A percentile compares a stretch with the other conserved stretches of the same genome.
Evolutionary conservation across 2,888 invertebrate species (phyloP).

Genomic region (Piscicola geometra): DNA sequence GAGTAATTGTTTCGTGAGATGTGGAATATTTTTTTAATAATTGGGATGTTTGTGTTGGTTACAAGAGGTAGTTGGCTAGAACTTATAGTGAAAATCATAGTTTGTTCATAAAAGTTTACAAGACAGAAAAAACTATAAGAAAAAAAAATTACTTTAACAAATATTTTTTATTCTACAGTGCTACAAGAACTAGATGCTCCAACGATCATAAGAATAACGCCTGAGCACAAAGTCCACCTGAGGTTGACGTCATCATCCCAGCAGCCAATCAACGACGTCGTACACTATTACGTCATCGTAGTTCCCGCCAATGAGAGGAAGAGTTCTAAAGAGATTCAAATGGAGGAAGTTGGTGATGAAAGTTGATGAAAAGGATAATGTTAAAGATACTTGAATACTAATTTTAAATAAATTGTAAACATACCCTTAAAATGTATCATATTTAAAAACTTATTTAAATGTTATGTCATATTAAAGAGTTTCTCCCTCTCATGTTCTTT

Average conservation of each 20-base stretch:
- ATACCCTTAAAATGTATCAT: background rate
- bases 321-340: constrained; percentile 71
- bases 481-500: no score
- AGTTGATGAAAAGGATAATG: background rate
- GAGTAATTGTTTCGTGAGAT: background rate
- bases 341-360: constrained; percentile 46
- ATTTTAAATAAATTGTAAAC: background rate
- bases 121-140: background rate
- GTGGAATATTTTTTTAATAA: background rate
- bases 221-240: constrained; percentile 43
- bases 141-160: no score
- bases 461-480: no score
- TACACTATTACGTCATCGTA: constrained; percentile 90
- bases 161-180: constrained; percentile 31
- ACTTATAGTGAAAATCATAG: no score
- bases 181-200: constrained; percentile 41
- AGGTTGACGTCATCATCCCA: constrained; percentile 39
- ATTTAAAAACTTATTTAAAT: no score
- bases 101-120: background rate
- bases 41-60: background rate
- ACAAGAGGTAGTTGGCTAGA: background rate
- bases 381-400: no score
- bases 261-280: constrained; percentile 60
- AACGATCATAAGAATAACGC: constrained; percentile 23
- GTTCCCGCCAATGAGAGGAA: constrained; percentile 70